Evolutionary conservation across 2,888 invertebrate species (phyloP), one percentile per base, ranked within the genome.

Genomic region (Ferrisia virgata): DNA sequence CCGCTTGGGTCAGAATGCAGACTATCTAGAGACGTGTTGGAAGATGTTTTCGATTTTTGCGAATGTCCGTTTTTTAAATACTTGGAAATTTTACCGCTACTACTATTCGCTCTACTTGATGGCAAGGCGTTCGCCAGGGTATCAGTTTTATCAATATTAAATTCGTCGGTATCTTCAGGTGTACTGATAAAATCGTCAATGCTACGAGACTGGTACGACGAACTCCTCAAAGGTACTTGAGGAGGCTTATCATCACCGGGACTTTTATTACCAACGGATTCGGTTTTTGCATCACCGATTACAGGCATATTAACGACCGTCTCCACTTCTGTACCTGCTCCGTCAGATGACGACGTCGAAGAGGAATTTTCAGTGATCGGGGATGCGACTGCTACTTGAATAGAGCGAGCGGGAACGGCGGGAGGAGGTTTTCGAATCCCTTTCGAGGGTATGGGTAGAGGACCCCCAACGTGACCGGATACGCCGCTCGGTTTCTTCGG

Each of bases 401-500:
- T 86, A 85, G 86, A 86, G 47, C 85, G 85, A 85, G 85, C 83
- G 81, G 85, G 85, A 82, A 85, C 85, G 83, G 86, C 87, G 85
- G 86, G 86, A 33, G 86, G 86, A n/a, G 86, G 85, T 64, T 85
- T 85, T 81, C 86, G 86, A 47, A 86, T 85, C 78, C 86, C 86
- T 85, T 86, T 86, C 84, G 86, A 86, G 79, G 86, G 85, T 43
- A 85, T 85, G 79, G 86, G 85, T 85, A 85, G 85, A 81, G 85
- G 84, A 76, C 86, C 86, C 72, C 85, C 85, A 85, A 85, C 84
- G 85, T 85, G 86, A 69, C 80, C 85, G 81, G 69, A 84, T 85
- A 86, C 85, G 85, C 85, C 86, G 82, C 85, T 84, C 53, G 87
- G 87, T 84, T 87, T 87, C 86, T 86, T 87, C 84, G 87, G 87